Evolutionary conservation across 2,888 invertebrate species (phyloP).

Genomic region (Erebia ligea): DNA sequence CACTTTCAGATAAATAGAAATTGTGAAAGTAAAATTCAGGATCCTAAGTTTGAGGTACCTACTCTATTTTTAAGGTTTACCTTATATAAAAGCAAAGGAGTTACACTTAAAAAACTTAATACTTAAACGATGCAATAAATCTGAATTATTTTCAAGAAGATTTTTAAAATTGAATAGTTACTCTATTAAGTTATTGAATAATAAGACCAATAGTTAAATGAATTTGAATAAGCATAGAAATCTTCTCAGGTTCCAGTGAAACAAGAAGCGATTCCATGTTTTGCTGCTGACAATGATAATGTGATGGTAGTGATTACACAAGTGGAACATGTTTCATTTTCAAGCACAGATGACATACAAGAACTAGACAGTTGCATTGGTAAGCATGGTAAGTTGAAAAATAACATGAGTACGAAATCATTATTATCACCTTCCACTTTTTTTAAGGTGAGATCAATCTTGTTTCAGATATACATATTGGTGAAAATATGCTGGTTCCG

Average conservation of each 20-base stretch:
- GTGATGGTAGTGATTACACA: neutral
- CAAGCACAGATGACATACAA: slow-evolving; percentile 36
- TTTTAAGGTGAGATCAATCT: neutral
- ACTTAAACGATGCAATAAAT: no score
- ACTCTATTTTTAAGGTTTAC: neutral
- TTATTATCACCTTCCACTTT: neutral
- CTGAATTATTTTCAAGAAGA: no score
- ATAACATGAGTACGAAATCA: neutral
- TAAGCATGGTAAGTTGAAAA: slow-evolving; percentile 42
- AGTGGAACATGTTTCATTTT: slow-evolving; percentile 22
- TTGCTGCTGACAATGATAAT: slow-evolving; percentile 29
- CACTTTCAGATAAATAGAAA: slow-evolving; percentile 44
- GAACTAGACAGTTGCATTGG: slow-evolving; percentile 40
- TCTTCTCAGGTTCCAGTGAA: slow-evolving; percentile 4
- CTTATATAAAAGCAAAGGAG: no score
- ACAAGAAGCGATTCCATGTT: slow-evolving; percentile 5
- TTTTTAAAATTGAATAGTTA: no score
- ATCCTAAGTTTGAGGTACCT: slow-evolving; percentile 24
- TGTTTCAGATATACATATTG: slow-evolving; percentile 11
- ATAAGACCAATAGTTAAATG: neutral
- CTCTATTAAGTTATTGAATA: neutral
- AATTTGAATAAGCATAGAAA: neutral
- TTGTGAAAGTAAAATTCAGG: slow-evolving; percentile 37
- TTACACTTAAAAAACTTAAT: no score
- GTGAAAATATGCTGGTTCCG: neutral